Conservation (phyloP, 2,888 invertebrate genomes). For the Steinernema carpocapsae region DNA sequence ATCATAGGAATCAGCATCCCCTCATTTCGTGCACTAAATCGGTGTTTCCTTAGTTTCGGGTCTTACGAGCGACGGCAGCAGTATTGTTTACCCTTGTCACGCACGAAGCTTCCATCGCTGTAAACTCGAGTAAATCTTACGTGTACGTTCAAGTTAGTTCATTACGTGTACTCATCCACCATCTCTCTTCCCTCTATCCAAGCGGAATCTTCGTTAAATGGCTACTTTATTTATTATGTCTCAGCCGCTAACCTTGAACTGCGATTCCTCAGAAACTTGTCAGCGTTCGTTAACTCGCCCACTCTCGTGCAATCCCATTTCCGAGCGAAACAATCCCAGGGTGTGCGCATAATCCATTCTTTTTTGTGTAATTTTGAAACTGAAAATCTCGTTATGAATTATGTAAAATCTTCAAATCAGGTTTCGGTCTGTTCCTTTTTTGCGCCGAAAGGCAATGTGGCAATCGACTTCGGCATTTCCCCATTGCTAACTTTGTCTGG, state of each 20-base stretch:
- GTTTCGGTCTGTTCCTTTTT: constrained; percentile 10
- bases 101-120: constrained; percentile 12
- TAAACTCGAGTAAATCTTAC: constrained; percentile 27
- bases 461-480: too few species aligned
- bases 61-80: constrained; percentile 27
- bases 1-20: background rate
- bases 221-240: constrained; percentile 25
- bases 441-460: too few species aligned
- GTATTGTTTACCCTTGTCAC: background rate
- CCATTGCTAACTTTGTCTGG: background rate
- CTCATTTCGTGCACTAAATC: constrained; percentile 28
- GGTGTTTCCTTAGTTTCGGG: constrained; percentile 29
- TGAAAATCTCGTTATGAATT: background rate
- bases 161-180: constrained; percentile 20
- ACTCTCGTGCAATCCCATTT: constrained; percentile 18
- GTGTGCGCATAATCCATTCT: background rate
- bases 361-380: background rate
- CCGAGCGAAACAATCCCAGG: background rate
- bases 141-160: constrained; percentile 23
- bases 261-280: constrained; percentile 11
- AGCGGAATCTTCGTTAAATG: background rate
- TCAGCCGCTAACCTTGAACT: constrained; percentile 3
- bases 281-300: constrained; percentile 1
- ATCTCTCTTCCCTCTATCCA: background rate
- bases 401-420: constrained; percentile 5